Evolutionary conservation across 92 coral and sea anemone species (phyloP), one percentile per base, ranked within the genome.

Genomic region (Actinostola sp.): DNA sequence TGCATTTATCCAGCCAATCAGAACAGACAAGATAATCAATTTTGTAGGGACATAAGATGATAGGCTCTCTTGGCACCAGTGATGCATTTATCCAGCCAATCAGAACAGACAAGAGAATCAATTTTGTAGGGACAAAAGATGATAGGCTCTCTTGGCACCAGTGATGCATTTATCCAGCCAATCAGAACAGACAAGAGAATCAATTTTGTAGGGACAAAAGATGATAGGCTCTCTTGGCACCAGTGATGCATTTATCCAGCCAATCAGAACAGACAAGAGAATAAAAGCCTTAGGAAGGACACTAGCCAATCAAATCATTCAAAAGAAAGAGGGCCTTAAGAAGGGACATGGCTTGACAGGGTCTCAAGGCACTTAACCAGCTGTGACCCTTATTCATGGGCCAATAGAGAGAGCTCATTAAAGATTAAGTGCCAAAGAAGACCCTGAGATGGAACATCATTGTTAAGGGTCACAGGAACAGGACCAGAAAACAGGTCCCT

Each of bases 381-480:
- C 5, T 13, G 54, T 13, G 54, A 3, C 3, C 19, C 54, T 13
- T 8, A 48, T 48, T 17, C n/a, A n/a, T n/a, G n/a, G 19, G 21
- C 54, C 54, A 48, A 48, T 48, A 48, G 21, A 57, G 39, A 57
- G 20, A 29, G 17, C 63, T 53, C 31, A 57, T 57, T 27, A 57
- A 57, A 13, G 28, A 57, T 57, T 57, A 9, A 57, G 63, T 29
- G 28, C 63, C 63, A 19, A 57, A 27, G 21, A 1, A 29, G 6
- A 3, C 9, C 26, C 26, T 2, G 26, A 30, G 27, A 57, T 19
- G 63, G 63, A 5, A 57, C 61, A 2, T 5, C 9, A 57, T 29
- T 57, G 63, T 57, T 57, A 6, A 27, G 63, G 63, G 63, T 13
- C 63, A 57, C 36, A 53, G 13, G n/a, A n/a, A n/a, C n/a, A n/a